These are phyloP conservation scores for Oryctes rhinoceros DNA, from an alignment of 1,140 invertebrate genomes.

Conservation along the genomic window DNA sequence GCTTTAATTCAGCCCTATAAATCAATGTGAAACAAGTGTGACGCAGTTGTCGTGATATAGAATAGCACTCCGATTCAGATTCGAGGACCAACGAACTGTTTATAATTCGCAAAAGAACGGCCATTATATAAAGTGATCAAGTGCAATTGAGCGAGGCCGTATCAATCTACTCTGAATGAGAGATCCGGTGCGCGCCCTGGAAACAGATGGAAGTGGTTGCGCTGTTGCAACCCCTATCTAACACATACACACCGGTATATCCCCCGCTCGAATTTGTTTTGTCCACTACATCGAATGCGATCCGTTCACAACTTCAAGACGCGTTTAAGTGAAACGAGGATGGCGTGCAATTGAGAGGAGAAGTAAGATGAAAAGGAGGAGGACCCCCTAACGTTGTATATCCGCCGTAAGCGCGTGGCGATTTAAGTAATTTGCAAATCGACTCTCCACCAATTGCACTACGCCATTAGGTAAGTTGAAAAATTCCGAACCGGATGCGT, in stretches of 20 bases:
- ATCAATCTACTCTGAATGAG: conserved; percentile 50
- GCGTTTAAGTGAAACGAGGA: conserved; percentile 43
- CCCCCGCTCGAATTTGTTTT: conserved; percentile 39
- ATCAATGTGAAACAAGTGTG: not conserved
- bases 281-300: conserved; percentile 40
- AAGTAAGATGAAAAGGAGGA: not conserved
- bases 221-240: not conserved
- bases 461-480: conserved; percentile 18
- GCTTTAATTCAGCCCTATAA: too few species aligned
- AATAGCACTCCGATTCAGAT: conserved; percentile 10
- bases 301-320: conserved; percentile 37
- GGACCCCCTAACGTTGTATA: conserved; percentile 23
- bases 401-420: not conserved
- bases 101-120: conserved; percentile 41
- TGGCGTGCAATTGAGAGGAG: conserved; percentile 44
- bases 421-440: conserved; percentile 53
- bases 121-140: conserved; percentile 46
- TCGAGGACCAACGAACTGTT: conserved; percentile 39
- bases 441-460: conserved; percentile 47
- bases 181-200: conserved; percentile 44
- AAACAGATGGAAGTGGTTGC: conserved; percentile 50
- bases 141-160: conserved; percentile 45
- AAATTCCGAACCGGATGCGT: conserved; percentile 39
- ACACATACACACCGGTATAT: not conserved
- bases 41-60: not conserved